These are phyloP conservation scores for Falco biarmicus DNA, from an alignment of 2,797 vertebrate species.

Conservation along the genomic window DNA sequence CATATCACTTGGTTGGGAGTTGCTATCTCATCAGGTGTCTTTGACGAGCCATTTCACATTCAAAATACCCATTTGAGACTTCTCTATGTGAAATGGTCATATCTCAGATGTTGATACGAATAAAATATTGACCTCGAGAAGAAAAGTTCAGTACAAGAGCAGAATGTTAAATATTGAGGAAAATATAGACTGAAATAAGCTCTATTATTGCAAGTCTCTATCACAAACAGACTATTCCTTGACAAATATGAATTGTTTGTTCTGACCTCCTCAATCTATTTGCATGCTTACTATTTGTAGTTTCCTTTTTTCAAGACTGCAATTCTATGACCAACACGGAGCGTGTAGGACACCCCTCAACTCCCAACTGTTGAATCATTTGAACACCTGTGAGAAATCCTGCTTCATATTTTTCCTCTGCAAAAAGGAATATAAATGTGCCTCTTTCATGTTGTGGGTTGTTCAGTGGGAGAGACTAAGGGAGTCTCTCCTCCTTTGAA, in stretches of 20 bases:
- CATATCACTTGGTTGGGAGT: not conserved
- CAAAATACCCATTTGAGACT: not conserved
- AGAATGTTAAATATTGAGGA: not conserved
- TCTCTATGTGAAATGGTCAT: not conserved
- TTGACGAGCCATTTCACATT: not conserved
- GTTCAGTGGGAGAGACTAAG: not conserved
- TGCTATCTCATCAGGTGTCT: not conserved
- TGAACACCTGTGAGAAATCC: not conserved
- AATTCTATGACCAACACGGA: accelerated
- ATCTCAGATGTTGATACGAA: not conserved
- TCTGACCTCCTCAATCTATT: not conserved
- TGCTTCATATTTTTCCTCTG: not conserved
- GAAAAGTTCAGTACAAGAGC: not conserved
- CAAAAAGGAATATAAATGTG: not conserved
- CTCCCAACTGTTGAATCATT: not conserved
- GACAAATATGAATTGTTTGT: not conserved
- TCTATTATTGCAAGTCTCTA: not conserved
- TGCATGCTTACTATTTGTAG: not conserved
- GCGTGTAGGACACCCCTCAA: no score
- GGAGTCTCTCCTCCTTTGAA: not conserved
- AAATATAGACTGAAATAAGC: not conserved
- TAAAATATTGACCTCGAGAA: not conserved
- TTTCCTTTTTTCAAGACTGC: not conserved
- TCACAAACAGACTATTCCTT: not conserved
- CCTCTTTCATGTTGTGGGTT: not conserved